A percentile compares a stretch with the other conserved stretches of the same genome.
Evolutionary conservation across 2,797 vertebrate species (phyloP).

Genomic region (Crypturellus tataupa): DNA sequence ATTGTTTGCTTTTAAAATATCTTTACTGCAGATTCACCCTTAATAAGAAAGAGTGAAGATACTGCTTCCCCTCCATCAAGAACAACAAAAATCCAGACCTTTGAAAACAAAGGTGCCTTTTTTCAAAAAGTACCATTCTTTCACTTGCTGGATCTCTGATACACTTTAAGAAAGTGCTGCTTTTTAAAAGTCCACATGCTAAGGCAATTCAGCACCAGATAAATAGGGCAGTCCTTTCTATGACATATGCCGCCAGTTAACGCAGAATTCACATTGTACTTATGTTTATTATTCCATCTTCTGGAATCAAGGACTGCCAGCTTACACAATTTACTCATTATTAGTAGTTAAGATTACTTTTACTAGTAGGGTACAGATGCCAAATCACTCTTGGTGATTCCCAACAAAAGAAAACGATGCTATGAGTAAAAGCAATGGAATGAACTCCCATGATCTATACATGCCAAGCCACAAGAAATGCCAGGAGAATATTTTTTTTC

Average conservation of each 20-base stretch:
- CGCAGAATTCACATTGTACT: neutral
- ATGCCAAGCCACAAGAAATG: slow-evolving; percentile 36
- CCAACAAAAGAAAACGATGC: slow-evolving; percentile 12
- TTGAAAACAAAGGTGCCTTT: neutral
- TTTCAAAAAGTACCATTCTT: neutral
- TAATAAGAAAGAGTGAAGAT: neutral
- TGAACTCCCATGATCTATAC: neutral
- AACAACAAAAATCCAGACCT: neutral
- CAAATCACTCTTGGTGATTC: slow-evolving; percentile 36
- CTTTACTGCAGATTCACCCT: neutral
- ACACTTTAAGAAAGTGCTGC: neutral
- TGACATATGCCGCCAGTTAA: neutral
- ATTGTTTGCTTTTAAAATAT: neutral
- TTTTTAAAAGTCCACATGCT: neutral
- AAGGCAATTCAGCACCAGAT: neutral
- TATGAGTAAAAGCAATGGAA: slow-evolving; percentile 57
- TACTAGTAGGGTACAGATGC: slow-evolving; percentile 22
- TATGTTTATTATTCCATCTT: neutral
- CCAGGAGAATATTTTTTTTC: slow-evolving; percentile 3
- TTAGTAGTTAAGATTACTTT: slow-evolving; percentile 53
- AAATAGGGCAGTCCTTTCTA: neutral
- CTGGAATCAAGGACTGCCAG: slow-evolving; percentile 32
- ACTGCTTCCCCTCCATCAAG: neutral
- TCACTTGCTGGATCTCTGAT: neutral
- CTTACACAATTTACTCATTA: slow-evolving; percentile 34